A percentile compares a stretch with the other conserved stretches of the same genome.
Evolutionary conservation across 2,797 vertebrate genomes (phyloP).

Genomic region (Benthosema pterotum): DNA sequence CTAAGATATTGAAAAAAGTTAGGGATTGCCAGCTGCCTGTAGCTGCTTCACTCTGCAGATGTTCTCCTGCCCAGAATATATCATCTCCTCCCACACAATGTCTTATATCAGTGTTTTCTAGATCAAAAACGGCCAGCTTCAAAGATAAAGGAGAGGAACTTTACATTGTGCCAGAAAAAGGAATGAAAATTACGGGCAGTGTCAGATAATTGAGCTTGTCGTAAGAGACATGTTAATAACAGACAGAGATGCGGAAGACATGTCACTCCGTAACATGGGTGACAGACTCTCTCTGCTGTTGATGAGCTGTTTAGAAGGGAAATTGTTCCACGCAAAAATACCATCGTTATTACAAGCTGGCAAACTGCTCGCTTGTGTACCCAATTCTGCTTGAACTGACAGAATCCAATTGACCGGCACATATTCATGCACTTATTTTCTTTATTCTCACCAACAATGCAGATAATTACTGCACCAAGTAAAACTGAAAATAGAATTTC

Average conservation of each 20-base stretch:
- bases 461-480: constrained; percentile 87
- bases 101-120: constrained; percentile 83
- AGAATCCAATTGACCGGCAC: constrained; percentile 89
- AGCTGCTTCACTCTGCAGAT: constrained; percentile 85
- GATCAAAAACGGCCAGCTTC: constrained; percentile 81
- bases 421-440: constrained; percentile 89
- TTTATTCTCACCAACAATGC: constrained; percentile 88
- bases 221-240: constrained; percentile 89
- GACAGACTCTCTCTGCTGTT: constrained; percentile 87
- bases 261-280: constrained; percentile 85
- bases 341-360: constrained; percentile 86
- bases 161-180: constrained; percentile 88
- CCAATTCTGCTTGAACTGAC: constrained; percentile 87
- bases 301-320: constrained; percentile 88
- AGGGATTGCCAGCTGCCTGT: constrained; percentile 57
- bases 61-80: constrained; percentile 72
- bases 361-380: constrained; percentile 83
- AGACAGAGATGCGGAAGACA: constrained; percentile 84
- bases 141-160: constrained; percentile 87
- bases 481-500: constrained; percentile 89
- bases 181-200: constrained; percentile 89
- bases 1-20: no score
- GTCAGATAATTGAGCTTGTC: constrained; percentile 91
- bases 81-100: constrained; percentile 80
- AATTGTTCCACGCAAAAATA: constrained; percentile 87